Base-by-base conservation (phyloP, 2,113 vertebrate genomes). In the Azemiops feae region DNA sequence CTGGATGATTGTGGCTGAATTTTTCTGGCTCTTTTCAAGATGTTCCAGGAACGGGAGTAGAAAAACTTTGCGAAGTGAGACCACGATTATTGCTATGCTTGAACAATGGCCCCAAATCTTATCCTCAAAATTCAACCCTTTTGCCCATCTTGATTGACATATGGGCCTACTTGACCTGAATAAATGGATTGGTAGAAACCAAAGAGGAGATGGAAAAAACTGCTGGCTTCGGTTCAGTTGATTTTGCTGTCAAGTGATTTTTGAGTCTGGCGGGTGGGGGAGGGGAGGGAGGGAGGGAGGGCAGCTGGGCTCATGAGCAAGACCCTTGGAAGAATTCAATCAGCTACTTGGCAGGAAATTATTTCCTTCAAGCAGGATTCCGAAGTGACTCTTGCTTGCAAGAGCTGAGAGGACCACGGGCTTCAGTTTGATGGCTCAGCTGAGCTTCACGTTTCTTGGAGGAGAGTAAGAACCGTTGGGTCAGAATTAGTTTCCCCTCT, bases 181-280 rank as follows among this genome's bases (percentile, higher is more conserved):
- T 43, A 27, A 55, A 8, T 30, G 55, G 58, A 2, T 90, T 93
- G 93, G 92, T 92, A 69, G 54, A 20, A 20, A 89, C 92, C 92
- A 93, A 47, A 0, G 18, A 43, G 86, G 88, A 45, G 69, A 92
- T 25, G 89, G 45, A 2, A 2, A 2, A 2, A 4, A 20, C 8
- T 94, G 25, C 1, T 55, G 87, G 2, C 52, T 93, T 23, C 92
- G 86, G 50, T 95, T 94, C 89, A 93, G 53, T 30, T 86, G 89
- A 92, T 96, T 92, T 95, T 94, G 91, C 93, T 53, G 94, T 89
- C 92, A 91, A 93, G 92, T 86, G 93, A 92, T 86, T 92, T 89
- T 27, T 4, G n/a, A 88, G 81, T 93, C 92, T 93, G 93, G 92
- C 95, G 94, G 94, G 94, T 96, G 96, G 95, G 95, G 95, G 96